Conservation (phyloP, 1,140 invertebrate genomes). For the Riptortus pedestris region DNA sequence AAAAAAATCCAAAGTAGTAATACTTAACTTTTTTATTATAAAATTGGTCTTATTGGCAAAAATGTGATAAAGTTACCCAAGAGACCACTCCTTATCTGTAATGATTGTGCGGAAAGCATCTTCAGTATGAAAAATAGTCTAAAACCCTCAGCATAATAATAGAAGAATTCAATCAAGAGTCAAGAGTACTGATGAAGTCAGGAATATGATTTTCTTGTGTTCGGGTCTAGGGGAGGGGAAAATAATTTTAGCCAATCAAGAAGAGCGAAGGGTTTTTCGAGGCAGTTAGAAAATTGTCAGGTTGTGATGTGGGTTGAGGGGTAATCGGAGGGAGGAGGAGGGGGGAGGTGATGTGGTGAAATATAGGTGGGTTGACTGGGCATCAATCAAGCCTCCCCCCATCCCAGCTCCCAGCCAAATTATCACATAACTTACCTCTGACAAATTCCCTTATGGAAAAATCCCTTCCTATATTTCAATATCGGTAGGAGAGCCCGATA, state of each 20-base stretch:
- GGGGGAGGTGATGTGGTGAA: background rate
- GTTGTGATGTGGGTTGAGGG: background rate
- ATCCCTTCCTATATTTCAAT: slow-evolving; percentile 11
- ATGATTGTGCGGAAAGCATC: no score
- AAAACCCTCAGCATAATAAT: no score
- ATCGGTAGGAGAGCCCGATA: background rate
- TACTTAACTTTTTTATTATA: no score
- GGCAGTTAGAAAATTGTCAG: slow-evolving; percentile 14
- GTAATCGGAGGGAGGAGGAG: background rate
- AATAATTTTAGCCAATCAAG: slow-evolving; percentile 12
- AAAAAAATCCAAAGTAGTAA: no score
- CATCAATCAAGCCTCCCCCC: slow-evolving; percentile 3
- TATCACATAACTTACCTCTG: slow-evolving; percentile 15
- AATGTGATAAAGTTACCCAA: no score
- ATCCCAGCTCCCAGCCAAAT: slow-evolving; percentile 2
- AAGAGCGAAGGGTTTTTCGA: background rate
- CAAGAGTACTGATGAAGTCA: no score
- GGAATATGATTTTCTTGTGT: no score
- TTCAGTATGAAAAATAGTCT: no score
- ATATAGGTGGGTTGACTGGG: slow-evolving; percentile 2
- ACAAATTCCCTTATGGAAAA: slow-evolving; percentile 11
- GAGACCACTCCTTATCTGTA: no score
- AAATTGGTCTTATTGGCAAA: no score
- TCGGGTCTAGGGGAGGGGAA: background rate
- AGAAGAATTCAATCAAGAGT: no score